These are phyloP conservation scores for Sepiola atlantica DNA, from an alignment of 2,888 invertebrate species.

Conservation along the genomic window DNA sequence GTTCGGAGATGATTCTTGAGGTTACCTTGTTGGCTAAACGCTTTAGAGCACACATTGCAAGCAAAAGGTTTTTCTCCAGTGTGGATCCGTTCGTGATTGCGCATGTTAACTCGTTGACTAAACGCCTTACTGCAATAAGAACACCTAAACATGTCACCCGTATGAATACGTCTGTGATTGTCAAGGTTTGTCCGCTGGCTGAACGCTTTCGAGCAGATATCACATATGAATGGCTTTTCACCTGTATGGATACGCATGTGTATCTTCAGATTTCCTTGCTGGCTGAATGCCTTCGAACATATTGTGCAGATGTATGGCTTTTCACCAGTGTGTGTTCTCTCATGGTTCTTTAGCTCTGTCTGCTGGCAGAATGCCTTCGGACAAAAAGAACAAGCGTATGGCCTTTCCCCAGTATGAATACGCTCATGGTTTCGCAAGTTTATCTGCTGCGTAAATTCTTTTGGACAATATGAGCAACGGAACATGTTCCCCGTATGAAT, in stretches of 20 bases:
- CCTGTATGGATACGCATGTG: constrained; percentile 37
- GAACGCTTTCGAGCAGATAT: not conserved
- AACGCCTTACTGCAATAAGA: not conserved
- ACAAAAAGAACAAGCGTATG: constrained; percentile 34
- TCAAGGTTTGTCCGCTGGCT: constrained; percentile 18
- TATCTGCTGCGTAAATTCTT: not conserved
- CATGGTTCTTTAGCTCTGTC: not conserved
- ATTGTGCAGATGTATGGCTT: constrained; percentile 32
- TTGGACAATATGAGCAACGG: not conserved
- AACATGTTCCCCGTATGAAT: constrained; percentile 35
- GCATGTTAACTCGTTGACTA: not conserved
- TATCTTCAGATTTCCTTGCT: not conserved
- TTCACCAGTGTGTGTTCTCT: constrained; percentile 41
- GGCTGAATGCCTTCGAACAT: constrained; percentile 40
- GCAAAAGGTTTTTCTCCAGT: constrained; percentile 37
- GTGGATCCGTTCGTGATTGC: constrained; percentile 33
- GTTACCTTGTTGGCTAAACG: constrained; percentile 24
- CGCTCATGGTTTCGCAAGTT: constrained; percentile 34
- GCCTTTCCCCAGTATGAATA: constrained; percentile 39
- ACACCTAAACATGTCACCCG: constrained; percentile 41
- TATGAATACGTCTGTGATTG: constrained; percentile 35
- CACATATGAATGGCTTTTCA: not conserved
- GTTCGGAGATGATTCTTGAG: constrained; percentile 23
- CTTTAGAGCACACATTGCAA: not conserved
- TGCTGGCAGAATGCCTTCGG: constrained; percentile 9